These are phyloP conservation scores for Pogonocherus hispidulus DNA, from an alignment of 2,888 invertebrate genomes.

Conservation along the genomic window DNA sequence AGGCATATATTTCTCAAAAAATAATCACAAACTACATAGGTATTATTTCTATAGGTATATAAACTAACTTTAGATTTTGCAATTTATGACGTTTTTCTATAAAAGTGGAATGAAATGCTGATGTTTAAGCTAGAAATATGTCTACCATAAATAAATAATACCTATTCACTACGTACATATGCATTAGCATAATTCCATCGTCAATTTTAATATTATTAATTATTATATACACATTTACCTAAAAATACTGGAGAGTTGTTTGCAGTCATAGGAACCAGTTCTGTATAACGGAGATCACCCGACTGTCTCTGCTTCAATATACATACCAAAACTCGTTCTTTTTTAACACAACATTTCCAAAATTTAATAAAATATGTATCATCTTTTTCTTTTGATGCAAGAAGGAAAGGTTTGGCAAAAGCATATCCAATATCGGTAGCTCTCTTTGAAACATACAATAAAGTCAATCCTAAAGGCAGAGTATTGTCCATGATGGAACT, in stretches of 20 bases:
- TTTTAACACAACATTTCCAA: constrained; percentile 60
- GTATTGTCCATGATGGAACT: constrained; percentile 38
- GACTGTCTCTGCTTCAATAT: constrained; percentile 49
- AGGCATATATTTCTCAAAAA: no score
- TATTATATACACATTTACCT: constrained; percentile 34
- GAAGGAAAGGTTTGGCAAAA: constrained; percentile 43
- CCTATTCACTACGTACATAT: no score
- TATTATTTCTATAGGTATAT: no score
- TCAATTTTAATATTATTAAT: constrained; percentile 1
- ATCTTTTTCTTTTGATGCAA: constrained; percentile 51
- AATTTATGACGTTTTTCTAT: no score
- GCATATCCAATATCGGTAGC: constrained; percentile 51
- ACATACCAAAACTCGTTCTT: constrained; percentile 59
- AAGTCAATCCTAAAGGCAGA: constrained; percentile 52
- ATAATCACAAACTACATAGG: no score
- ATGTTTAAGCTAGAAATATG: no score
- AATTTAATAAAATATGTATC: constrained; percentile 56
- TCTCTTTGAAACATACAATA: constrained; percentile 54
- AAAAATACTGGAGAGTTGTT: constrained; percentile 40
- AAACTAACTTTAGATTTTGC: no score
- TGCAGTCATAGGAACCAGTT: constrained; percentile 52
- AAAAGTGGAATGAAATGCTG: no score
- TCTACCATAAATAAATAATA: no score
- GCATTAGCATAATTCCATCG: no score
- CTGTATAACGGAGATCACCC: constrained; percentile 48